These are phyloP conservation scores for Rhingia campestris DNA, from an alignment of 2,888 invertebrate species.

Conservation along the genomic window DNA sequence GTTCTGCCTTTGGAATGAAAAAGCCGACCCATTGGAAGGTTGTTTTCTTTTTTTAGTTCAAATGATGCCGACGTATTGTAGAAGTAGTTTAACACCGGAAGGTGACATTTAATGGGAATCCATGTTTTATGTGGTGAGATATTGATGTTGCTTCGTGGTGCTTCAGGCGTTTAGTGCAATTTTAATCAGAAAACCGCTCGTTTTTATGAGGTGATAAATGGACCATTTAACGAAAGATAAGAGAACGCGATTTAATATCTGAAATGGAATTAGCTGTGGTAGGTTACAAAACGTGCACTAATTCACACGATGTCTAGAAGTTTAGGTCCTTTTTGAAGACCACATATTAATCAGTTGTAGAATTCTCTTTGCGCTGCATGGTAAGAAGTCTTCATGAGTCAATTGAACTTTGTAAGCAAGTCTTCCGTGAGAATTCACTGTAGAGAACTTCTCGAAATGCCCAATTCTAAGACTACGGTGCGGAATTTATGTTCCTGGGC, in stretches of 20 bases:
- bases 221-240: not conserved
- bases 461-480: no score
- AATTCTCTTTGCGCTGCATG: no score
- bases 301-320: no score
- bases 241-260: not conserved
- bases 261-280: not conserved
- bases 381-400: no score
- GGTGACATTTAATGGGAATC: slow-evolving; percentile 62
- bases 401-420: no score
- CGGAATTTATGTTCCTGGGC: no score
- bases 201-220: slow-evolving; percentile 12
- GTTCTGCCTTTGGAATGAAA: slow-evolving; percentile 5
- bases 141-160: slow-evolving; percentile 19
- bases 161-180: slow-evolving; percentile 14
- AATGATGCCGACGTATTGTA: not conserved
- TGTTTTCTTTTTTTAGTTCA: slow-evolving; percentile 5
- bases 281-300: not conserved
- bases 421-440: no score
- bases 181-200: slow-evolving; percentile 39
- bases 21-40: slow-evolving; percentile 24
- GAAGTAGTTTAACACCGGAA: slow-evolving; percentile 60
- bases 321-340: no score
- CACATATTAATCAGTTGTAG: no score
- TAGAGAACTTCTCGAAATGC: no score
- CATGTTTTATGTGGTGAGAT: slow-evolving; percentile 35